Base-by-base conservation (phyloP, 53 echinoderm and acorn worm genomes). In the Pentamera pediparva region DNA sequence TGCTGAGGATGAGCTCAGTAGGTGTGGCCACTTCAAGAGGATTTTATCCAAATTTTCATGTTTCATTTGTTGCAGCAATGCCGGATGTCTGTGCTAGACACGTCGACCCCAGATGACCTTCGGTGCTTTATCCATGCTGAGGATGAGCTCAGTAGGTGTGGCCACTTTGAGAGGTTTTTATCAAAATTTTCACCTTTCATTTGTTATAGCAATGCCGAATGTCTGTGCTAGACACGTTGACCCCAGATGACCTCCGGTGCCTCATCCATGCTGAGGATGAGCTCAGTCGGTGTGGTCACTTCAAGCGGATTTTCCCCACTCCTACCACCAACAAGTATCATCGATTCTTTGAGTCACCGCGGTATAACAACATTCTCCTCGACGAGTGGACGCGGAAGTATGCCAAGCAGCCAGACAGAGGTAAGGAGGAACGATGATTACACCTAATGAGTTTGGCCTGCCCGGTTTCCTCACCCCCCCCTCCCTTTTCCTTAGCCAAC, bases 311-410 rank as follows among this genome's bases (percentile, higher is more conserved):
- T 52, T 92, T 89, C 76, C 92, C 98, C 0, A 76, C 69, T 20
- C 81, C 89, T 0, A 77, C 69, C 9, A 80, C 89, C 18, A 54
- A 75, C 45, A 85, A 81, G 83, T 92, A 80, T 51, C 75, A 77
- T 39, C 75, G 91, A 12, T 98, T 98, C 77, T 98, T 98, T 75
- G 98, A 98, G 75, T 59, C 56, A 5, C 79, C 86, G 1, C 75
- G 98, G 11, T 98, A 98, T 75, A 88, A 89, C 82, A 98, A 98
- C 76, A 81, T 91, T 72, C 82, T 98, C 5, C 63, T 98, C 10
- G 88, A 88, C 40, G 98, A 98, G 53, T 98, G 98, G 98, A 83
- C 89, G 5, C 70, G 40, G 47, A 88, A 89, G 67, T 98, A 98
- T 55, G 71, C 78, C 53, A 74, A 86, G 40, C 83, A 81, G 35